phyloP scores from a whole-genome alignment of 2,888 invertebrate species.

The Alloplasta piceator region DNA sequence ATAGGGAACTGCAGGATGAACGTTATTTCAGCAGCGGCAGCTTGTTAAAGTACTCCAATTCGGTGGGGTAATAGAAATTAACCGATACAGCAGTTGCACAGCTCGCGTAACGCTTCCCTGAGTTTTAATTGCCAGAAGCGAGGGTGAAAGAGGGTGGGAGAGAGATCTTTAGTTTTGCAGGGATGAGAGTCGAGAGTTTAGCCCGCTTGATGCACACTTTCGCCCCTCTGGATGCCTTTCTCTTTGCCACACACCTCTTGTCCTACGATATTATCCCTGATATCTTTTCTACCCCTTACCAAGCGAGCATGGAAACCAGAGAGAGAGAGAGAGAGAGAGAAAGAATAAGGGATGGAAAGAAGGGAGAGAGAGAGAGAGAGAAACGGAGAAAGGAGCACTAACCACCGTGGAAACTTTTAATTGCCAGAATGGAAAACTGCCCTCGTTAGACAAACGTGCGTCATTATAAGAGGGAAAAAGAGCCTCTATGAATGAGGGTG shows the following conservation, averaged over 20 bases:
- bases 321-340: constrained; percentile 8
- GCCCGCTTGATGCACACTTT: constrained; percentile 33
- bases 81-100: constrained; percentile 45
- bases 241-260: constrained; percentile 21
- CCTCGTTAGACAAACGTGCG: constrained; percentile 53
- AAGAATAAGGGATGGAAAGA: constrained; percentile 7
- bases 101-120: constrained; percentile 40
- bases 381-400: constrained; percentile 46
- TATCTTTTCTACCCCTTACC: constrained; percentile 45
- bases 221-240: constrained; percentile 30
- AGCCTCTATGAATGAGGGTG: background rate
- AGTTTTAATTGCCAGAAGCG: constrained; percentile 47
- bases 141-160: background rate
- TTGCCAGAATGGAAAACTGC: constrained; percentile 60
- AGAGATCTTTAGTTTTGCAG: constrained; percentile 33
- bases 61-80: constrained; percentile 47
- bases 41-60: constrained; percentile 27
- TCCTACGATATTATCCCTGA: constrained; percentile 49
- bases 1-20: background rate
- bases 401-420: constrained; percentile 68
- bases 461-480: background rate
- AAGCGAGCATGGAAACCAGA: background rate
- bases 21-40: constrained; percentile 8
- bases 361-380: constrained; percentile 26
- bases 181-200: constrained; percentile 32